Base-by-base conservation (phyloP, 2,797 vertebrate species). In the Enteromius radiatus region DNA sequence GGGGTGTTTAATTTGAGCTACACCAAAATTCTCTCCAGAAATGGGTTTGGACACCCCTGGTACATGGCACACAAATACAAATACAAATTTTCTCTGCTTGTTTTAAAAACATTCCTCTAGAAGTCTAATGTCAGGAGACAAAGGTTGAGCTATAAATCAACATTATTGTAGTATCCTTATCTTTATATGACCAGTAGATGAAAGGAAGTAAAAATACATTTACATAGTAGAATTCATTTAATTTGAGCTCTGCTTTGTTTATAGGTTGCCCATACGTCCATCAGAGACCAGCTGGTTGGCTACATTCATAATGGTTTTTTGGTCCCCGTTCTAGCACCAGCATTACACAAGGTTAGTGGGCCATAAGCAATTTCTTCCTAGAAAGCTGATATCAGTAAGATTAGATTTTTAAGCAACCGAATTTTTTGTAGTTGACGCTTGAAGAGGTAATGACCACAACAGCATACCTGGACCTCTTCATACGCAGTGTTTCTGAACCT, bases 361-460 rank as follows among this genome's bases (percentile, higher is more conserved):
- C 26, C 15, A 45, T 7, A 2, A 75, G 7, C 11, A 2, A 5
- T 33, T 36, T 26, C 15, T 67, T 26, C 5, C 12, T 78, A 49
- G 21, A 31, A 17, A 45, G 74, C 23, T 19, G 0, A 17, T 56
- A 41, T 23, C 15, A 26, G n/a, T 59, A 41, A 26, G 2, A 41
- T 59, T 28, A 19, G 0, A 19, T 43, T 38, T 38, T 47, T 0
- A 70, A 70, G 26, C 49, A 45, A 17, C 26, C 7, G 63, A 0
- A 33, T 47, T 14, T 77, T 76, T 19, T 89, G 14, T 64, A 99
- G 98, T 91, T 96, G 84, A 98, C 97, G 0, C 93, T 99, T 79
- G 98, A 99, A 89, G 98, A 99, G 86, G 97, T 99, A 88, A 99
- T 99, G 97, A 96, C 98, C 77, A 99, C 98, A 21, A 99, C 98